Evolutionary conservation across 2,797 vertebrate genomes (phyloP), one percentile per base, ranked within the genome.

Genomic region (Chanos chanos): DNA sequence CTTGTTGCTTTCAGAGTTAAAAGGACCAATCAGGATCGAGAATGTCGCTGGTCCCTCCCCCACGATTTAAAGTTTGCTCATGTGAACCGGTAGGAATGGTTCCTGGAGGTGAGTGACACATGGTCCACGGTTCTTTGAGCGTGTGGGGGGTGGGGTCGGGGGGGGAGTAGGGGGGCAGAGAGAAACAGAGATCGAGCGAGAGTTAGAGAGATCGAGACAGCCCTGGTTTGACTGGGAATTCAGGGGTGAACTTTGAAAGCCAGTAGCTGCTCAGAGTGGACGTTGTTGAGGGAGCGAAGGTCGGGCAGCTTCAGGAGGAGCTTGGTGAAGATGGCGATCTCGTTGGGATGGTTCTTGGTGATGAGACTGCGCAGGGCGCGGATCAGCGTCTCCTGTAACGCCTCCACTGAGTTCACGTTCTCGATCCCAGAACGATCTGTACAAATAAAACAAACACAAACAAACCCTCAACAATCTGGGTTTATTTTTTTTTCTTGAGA

Each of bases 251-350:
- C 94, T 90, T 96, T 96, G 77, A 98, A 98, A 85, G 95, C 93
- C 85, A 98, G 84, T 76, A 98, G 93, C 87, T 96, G 93, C 88
- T 98, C 95, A 3, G 95, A 98, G 90, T 98, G 96, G 93, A 97
- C 92, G 85, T 96, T 98, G 87, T 98, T 98, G 83, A 98, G 93
- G 60, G 94, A 95, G 76, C 94, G 94, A 79, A 98, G 90, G 83
- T 98, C 95, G 0, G 95, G 94, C 80, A 98, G 88, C 63, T 97
- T 98, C 51, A 98, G 89, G 78, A 98, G 92, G 72, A 98, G 91
- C 83, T 95, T 97, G 85, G 96, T 97, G 84, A 98, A 97, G 87
- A 91, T 90, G 81, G 95, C 92, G 64, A 90, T 92, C 85, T 96
- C 95, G 0, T 95, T 96, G 54, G 92, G 92, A 77, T 98, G 94